phyloP scores from a whole-genome alignment of 2,888 invertebrate genomes.

The Leptopilina myrica region DNA sequence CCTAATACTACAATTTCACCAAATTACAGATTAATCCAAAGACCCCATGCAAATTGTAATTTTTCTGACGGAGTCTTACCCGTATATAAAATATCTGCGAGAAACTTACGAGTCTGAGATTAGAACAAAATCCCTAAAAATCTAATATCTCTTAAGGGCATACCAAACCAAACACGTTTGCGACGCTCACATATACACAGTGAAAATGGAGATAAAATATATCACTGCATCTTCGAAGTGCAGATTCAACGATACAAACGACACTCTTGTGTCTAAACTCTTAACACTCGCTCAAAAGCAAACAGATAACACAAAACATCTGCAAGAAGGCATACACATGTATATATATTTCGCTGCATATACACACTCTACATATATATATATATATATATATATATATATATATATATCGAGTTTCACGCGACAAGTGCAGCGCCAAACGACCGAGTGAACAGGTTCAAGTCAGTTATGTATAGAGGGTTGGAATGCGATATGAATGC shows the following conservation, averaged over 20 bases:
- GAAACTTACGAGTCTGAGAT: too few species aligned
- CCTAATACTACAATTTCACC: too few species aligned
- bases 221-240: conserved; percentile 13
- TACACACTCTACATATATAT: too few species aligned
- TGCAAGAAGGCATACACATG: neutral
- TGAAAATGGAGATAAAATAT: conserved; percentile 11
- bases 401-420: conserved; percentile 48
- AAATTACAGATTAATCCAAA: too few species aligned
- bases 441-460: conserved; percentile 52
- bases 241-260: conserved; percentile 5
- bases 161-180: neutral
- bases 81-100: too few species aligned
- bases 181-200: neutral
- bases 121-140: too few species aligned
- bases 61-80: too few species aligned
- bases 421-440: conserved; percentile 58
- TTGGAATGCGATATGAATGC: conserved; percentile 69
- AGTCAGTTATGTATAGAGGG: conserved; percentile 56
- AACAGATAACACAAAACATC: neutral
- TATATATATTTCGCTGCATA: too few species aligned
- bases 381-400: too few species aligned
- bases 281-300: neutral
- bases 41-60: too few species aligned
- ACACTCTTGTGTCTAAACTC: conserved; percentile 6
- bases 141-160: too few species aligned